Percentiles rank a stretch among this genome's conserved stretches.
Conservation (phyloP, 2,888 invertebrate genomes). For the Antitype chi region DNA sequence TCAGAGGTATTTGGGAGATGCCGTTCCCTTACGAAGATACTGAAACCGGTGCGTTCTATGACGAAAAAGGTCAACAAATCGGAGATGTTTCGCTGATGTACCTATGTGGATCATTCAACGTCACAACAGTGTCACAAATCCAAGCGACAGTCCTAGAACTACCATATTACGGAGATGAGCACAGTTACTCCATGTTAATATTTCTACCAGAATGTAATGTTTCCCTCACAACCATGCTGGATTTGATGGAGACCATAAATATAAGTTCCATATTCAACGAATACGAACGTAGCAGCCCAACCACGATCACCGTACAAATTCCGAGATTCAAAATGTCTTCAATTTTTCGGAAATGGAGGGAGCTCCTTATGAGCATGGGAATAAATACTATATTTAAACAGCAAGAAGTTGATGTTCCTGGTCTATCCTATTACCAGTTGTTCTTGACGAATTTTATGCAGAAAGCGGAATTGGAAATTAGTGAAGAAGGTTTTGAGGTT, state of each 20-base stretch:
- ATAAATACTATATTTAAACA: slow-evolving; percentile 79
- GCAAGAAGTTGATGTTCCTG: slow-evolving; percentile 72
- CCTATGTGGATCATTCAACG: slow-evolving; percentile 69
- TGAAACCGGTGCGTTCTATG: slow-evolving; percentile 76
- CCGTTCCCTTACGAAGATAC: slow-evolving; percentile 77
- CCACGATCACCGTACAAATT: slow-evolving; percentile 81
- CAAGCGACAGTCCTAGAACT: slow-evolving; percentile 79
- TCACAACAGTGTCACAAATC: slow-evolving; percentile 68
- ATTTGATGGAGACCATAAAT: slow-evolving; percentile 84
- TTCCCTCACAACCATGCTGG: slow-evolving; percentile 83
- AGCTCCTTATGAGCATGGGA: slow-evolving; percentile 83
- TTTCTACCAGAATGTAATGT: slow-evolving; percentile 89
- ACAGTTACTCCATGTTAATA: slow-evolving; percentile 91
- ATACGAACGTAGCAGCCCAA: slow-evolving; percentile 79
- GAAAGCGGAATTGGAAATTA: slow-evolving; percentile 83
- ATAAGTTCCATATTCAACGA: slow-evolving; percentile 84
- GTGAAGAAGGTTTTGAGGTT: slow-evolving; percentile 80
- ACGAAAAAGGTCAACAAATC: slow-evolving; percentile 70
- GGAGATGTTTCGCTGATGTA: slow-evolving; percentile 84
- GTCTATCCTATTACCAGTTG: slow-evolving; percentile 73
- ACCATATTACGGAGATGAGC: slow-evolving; percentile 76
- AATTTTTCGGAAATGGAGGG: slow-evolving; percentile 84
- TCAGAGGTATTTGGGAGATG: slow-evolving; percentile 81
- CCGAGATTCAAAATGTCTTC: slow-evolving; percentile 91
- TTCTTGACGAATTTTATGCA: slow-evolving; percentile 81